These are phyloP conservation scores for Alectoris magna DNA, from an alignment of 2,797 vertebrate species.

Conservation along the genomic window DNA sequence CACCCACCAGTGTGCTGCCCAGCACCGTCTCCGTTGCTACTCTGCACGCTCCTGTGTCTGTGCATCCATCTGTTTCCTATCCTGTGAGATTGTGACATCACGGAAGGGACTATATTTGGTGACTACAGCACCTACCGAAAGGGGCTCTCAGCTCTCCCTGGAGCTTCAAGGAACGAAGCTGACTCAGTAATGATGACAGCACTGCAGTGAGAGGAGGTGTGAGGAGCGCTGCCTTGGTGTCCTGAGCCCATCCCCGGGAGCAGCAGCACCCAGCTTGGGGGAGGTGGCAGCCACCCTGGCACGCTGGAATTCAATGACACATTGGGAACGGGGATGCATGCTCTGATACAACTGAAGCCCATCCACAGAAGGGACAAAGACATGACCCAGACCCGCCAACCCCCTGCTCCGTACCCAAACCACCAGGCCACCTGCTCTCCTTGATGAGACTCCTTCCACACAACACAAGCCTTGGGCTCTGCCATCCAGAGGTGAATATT, in stretches of 20 bases:
- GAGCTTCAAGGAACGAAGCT: neutral
- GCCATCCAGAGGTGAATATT: neutral
- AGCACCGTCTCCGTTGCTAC: fast-evolving
- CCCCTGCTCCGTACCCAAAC: neutral
- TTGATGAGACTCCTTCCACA: neutral
- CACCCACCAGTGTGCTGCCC: neutral
- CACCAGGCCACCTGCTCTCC: neutral
- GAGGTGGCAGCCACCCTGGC: neutral
- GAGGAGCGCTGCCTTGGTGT: neutral
- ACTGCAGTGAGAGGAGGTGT: neutral
- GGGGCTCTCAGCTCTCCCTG: neutral
- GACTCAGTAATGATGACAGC: fast-evolving
- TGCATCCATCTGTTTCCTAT: neutral
- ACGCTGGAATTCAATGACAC: fast-evolving
- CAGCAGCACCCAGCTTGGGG: fast-evolving
- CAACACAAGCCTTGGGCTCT: neutral
- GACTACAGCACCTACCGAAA: neutral
- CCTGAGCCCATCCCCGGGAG: neutral
- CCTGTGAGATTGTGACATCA: neutral
- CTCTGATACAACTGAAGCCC: neutral
- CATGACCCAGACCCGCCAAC: neutral
- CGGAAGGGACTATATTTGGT: neutral
- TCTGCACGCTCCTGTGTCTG: neutral
- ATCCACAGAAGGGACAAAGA: neutral
- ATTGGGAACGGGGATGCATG: neutral